Evolutionary conservation across 1,140 invertebrate species (phyloP).

Genomic region (Brachionus paranguensis): DNA sequence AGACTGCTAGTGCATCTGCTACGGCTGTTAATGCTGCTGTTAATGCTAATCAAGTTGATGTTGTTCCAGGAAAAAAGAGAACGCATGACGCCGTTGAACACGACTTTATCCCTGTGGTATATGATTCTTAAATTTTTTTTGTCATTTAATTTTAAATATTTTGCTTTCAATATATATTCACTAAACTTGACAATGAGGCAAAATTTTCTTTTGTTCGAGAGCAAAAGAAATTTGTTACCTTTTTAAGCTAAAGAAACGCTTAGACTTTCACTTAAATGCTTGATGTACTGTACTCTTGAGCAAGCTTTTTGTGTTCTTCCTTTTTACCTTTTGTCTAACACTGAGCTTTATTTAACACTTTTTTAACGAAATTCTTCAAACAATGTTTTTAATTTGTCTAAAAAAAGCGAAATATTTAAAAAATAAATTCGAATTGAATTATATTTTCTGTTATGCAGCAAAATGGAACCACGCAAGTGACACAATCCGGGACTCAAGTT

Average conservation of each 20-base stretch:
- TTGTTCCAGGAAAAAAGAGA: constrained; percentile 39
- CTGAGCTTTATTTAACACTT: neutral
- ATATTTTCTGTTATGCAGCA: neutral
- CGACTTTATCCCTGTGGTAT: constrained; percentile 38
- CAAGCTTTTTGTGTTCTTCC: constrained; percentile 4
- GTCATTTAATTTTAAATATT: constrained; percentile 35
- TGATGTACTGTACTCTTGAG: neutral
- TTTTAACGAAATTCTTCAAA: neutral
- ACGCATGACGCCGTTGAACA: constrained; percentile 39
- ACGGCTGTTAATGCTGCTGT: constrained; percentile 17
- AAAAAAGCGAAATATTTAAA: constrained; percentile 29
- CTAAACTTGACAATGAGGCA: neutral
- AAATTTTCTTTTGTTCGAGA: neutral
- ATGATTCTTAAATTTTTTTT: constrained; percentile 14
- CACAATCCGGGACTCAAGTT: neutral
- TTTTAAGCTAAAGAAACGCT: neutral
- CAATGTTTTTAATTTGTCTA: neutral
- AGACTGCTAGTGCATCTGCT: constrained; percentile 40
- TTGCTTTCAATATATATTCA: constrained; percentile 3
- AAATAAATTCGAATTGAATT: neutral
- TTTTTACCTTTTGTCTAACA: neutral
- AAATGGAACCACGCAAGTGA: neutral
- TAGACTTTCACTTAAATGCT: neutral
- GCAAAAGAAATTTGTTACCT: neutral
- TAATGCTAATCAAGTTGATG: constrained; percentile 37